Evolutionary conservation across 2,797 vertebrate genomes (phyloP).

Genomic region (Columba guinea): DNA sequence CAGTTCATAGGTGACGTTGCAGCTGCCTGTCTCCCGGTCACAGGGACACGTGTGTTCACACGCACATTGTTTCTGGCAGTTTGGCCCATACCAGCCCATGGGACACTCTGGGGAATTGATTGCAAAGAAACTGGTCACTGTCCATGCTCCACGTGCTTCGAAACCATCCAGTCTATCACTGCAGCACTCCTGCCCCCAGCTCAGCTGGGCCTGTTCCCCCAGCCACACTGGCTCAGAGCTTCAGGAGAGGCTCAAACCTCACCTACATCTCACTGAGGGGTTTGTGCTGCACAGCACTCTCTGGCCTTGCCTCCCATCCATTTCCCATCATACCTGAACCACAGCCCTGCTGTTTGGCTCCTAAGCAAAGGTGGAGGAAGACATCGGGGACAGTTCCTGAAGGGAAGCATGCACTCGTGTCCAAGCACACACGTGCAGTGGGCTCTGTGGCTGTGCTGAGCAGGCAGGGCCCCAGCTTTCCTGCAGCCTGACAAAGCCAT

Average conservation of each 20-base stretch:
- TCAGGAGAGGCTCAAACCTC: not conserved
- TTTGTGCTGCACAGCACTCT: accelerated
- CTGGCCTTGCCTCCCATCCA: not conserved
- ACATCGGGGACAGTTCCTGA: accelerated
- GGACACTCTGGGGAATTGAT: slow-evolving; percentile 80
- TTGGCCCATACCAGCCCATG: slow-evolving; percentile 82
- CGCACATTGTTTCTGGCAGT: slow-evolving; percentile 78
- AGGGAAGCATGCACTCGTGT: too few relatives aligned
- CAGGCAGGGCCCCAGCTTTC: not conserved
- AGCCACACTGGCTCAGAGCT: not conserved
- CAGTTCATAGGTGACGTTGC: slow-evolving; percentile 69
- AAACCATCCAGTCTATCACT: not conserved
- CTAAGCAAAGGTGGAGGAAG: not conserved
- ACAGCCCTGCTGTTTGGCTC: not conserved
- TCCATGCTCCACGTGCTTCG: not conserved
- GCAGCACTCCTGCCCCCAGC: not conserved
- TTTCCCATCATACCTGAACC: not conserved
- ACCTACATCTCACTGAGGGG: not conserved
- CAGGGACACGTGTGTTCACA: slow-evolving; percentile 86
- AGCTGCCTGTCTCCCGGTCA: slow-evolving; percentile 84
- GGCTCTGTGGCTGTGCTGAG: not conserved
- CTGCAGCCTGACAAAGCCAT: not conserved
- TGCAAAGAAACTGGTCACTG: accelerated
- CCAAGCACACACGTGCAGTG: not conserved
- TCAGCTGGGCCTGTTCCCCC: accelerated